These are phyloP conservation scores for Antidorcas marsupialis DNA, from an alignment of 2,113 vertebrate genomes.

Conservation along the genomic window DNA sequence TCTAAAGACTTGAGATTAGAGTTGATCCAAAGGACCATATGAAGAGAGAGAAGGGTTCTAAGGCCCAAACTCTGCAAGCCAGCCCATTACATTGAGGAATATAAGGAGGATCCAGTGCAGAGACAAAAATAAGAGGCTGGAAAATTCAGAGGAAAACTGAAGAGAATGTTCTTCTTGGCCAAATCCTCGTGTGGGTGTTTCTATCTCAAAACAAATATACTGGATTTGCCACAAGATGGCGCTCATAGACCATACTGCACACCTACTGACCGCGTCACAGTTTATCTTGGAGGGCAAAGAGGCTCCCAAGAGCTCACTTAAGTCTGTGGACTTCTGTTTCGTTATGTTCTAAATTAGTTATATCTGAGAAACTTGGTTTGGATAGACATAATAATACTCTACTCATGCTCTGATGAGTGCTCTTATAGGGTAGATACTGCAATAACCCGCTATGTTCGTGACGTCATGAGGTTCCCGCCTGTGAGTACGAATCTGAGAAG, in stretches of 20 bases:
- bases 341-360: background rate
- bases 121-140: background rate
- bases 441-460: background rate
- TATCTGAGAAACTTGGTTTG: background rate
- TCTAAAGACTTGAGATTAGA: background rate
- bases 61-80: background rate
- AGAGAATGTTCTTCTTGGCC: background rate
- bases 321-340: background rate
- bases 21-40: background rate
- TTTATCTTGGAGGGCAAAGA: background rate
- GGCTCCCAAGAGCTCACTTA: background rate
- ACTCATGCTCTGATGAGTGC: background rate
- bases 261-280: background rate
- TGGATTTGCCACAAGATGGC: constrained; percentile 55
- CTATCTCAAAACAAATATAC: background rate
- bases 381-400: background rate
- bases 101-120: background rate
- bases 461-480: background rate
- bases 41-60: background rate
- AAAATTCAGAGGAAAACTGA: background rate
- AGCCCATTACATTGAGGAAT: background rate
- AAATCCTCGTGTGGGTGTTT: background rate
- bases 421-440: background rate
- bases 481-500: background rate
- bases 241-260: background rate